Conservation (phyloP, 2,797 vertebrate genomes). For the Tarsius wallacei region DNA sequence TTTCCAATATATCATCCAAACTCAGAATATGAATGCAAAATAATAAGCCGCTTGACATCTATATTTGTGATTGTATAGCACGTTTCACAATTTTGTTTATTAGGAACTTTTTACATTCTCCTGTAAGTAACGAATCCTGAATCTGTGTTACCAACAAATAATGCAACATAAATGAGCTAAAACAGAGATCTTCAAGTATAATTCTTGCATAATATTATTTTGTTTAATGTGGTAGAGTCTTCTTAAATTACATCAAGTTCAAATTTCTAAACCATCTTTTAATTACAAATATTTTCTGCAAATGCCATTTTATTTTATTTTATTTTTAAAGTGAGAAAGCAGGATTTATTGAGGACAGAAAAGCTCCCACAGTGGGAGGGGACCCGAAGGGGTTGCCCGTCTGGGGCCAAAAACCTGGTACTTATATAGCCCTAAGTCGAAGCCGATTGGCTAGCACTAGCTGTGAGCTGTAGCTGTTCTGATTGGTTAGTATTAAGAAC, state of each 20-base stretch:
- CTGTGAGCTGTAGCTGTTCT: too few relatives aligned
- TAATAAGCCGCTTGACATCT: constrained; percentile 72
- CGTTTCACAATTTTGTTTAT: constrained; percentile 61
- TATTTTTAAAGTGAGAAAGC: too few relatives aligned
- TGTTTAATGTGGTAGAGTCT: background rate
- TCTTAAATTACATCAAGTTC: constrained; percentile 42
- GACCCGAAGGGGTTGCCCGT: too few relatives aligned
- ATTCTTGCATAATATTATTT: background rate
- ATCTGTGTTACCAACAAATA: constrained; percentile 19
- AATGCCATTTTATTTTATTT: background rate
- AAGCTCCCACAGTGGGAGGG: too few relatives aligned
- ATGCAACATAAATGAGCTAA: constrained; percentile 36
- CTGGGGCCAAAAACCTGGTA: too few relatives aligned
- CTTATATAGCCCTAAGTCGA: too few relatives aligned
- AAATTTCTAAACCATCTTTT: constrained; percentile 60
- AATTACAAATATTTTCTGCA: constrained; percentile 31
- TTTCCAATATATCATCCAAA: constrained; percentile 64
- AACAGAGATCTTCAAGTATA: background rate
- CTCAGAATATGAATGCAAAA: constrained; percentile 64
- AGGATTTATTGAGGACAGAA: too few relatives aligned
- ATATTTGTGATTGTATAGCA: constrained; percentile 41
- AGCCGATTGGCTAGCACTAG: too few relatives aligned
- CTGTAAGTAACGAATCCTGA: constrained; percentile 66
- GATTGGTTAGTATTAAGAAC: too few relatives aligned
- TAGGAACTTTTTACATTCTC: constrained; percentile 71